Base-by-base conservation (phyloP, 2,797 vertebrate genomes). In the Sternarchorhynchus goeldii region DNA sequence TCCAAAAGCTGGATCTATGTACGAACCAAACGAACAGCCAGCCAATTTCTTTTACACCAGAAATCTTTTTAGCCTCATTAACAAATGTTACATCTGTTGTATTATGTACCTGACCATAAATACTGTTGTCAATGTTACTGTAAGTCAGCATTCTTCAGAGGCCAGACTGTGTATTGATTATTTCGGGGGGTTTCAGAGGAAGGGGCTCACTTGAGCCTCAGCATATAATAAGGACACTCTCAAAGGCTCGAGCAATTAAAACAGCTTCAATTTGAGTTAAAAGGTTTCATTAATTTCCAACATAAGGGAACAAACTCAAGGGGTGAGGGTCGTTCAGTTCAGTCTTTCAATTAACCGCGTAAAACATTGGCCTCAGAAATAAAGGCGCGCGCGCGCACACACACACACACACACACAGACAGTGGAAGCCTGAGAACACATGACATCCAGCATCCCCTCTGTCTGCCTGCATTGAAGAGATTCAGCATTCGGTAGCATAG, bases 201-300 rank as follows among this genome's bases (percentile, higher is more conserved):
- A 68, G 39, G 32, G 4, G 55, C 74, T 81, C 77, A 79, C 68
- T 84, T 50, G 53, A 82, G 70, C 76, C 70, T 70, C 66, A 82
- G 78, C 75, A 76, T 76, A 79, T 80, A 85, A 79, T 79, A 84
- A 73, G 84, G 82, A 86, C 78, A 84, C 71, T 76, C 76, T 68
- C 73, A 45, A 60, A 82, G 81, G 74, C 75, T 45, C 25, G 70
- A 77, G 72, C 80, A 86, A 85, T 87, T 84, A 86, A 83, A 87
- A 76, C 25, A 12, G 60, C 78, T 76, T 85, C 69, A 82, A 57
- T 81, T 80, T 85, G 73, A 63, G 65, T 64, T 73, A 81, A 83
- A 80, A 56, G 80, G 74, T 78, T 79, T 78, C 85, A 81, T 86
- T 84, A 77, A 85, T 87, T 85, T 86, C 76, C 75, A 73, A 73